Base-by-base conservation (phyloP, 2,113 vertebrate species). In the Leucopsar rothschildi region DNA sequence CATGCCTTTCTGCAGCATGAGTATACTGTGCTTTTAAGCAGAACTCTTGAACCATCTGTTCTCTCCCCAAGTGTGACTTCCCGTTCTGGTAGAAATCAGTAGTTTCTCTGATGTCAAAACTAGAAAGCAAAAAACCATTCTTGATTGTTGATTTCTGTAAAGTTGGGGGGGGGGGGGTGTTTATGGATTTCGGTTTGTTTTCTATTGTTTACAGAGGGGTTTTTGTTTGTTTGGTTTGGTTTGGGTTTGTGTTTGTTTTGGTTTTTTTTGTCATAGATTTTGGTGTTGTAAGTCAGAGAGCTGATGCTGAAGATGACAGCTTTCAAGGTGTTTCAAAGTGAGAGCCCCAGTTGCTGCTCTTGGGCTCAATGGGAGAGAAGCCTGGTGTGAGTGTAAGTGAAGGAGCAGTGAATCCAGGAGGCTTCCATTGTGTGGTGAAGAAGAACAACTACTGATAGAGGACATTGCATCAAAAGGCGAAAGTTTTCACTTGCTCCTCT, bases 81-180 rank as follows among this genome's bases (percentile, higher is more conserved):
- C 42, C 8, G 3, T 33, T 85, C 42, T 39, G 23, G 18, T 73
- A 15, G 77, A 69, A 88, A 70, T 66, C 9, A 59, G 35, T 29
- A 66, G 17, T 59, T 83, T 19, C 39, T 29, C 42, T 57, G 28
- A 63, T 52, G 6, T 84, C 24, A 82, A 82, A 66, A 28, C 19
- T 31, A 70, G 68, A 33, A 77, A 95, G 49, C 14, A 76, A 56
- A 92, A 72, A 79, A 5, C 3, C 4, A 53, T 6, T 7, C 22
- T 86, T n/a, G 19, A n/a, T 78, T 89, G 66, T 12, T 24, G 21
- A 28, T 65, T 72, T 49, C 35, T 79, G 6, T 57, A 21, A 71
- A 44, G 6, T 2, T 55, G 39, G 11, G 28, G 8, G 1, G 0
- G 39, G 11, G 28, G 7, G 0, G 0, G n/a, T n/a, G n/a, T 19